Percentiles rank a stretch among this genome's conserved stretches.
Conservation (phyloP, 2,888 invertebrate species). For the Dynastes grantii region DNA sequence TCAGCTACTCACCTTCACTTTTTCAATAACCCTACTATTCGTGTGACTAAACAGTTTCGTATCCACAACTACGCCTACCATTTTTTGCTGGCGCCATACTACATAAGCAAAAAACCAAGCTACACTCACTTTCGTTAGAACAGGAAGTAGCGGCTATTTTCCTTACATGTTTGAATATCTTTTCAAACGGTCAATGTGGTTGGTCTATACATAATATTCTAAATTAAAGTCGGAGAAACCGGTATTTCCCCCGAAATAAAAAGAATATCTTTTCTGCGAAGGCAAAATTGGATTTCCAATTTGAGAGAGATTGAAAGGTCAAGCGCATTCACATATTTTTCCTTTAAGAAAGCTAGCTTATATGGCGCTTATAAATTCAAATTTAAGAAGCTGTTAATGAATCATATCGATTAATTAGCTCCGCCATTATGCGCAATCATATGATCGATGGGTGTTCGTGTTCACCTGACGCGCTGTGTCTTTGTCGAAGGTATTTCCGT, state of each 20-base stretch:
- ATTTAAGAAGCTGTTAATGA: slow-evolving; percentile 15
- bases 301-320: background rate
- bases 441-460: slow-evolving; percentile 31
- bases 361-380: background rate
- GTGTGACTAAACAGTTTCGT: too few species aligned
- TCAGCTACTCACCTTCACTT: too few species aligned
- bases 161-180: background rate
- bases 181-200: background rate
- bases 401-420: slow-evolving; percentile 21
- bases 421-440: slow-evolving; percentile 18
- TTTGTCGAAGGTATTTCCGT: slow-evolving; percentile 35
- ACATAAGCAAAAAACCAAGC: too few species aligned
- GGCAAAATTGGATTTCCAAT: background rate
- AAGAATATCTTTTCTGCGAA: background rate
- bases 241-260: background rate
- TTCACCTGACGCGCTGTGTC: background rate
- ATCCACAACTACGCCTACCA: too few species aligned
- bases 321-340: background rate
- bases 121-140: background rate
- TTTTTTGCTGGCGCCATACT: too few species aligned
- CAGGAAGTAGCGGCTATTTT: background rate
- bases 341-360: background rate
- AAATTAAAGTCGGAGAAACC: background rate
- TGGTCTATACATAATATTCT: background rate
- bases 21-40: too few species aligned